Evolutionary conservation across 2,888 invertebrate genomes (phyloP).

Genomic region (Thyatira batis): DNA sequence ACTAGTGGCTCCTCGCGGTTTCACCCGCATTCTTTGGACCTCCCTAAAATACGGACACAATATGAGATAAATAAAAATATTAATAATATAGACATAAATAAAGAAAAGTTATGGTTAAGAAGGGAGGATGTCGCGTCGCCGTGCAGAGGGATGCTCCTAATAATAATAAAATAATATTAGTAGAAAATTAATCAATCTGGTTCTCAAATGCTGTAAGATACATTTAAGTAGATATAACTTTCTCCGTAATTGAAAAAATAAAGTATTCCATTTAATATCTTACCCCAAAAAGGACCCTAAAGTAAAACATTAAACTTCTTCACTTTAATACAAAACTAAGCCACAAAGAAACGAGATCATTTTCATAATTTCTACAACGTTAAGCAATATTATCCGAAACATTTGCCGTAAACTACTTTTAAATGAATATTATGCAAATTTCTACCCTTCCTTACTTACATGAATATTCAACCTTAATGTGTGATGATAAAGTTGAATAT

Average conservation of each 20-base stretch:
- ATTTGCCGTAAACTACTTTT: conserved; percentile 20
- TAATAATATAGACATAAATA: too few relatives aligned
- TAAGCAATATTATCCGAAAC: conserved; percentile 22
- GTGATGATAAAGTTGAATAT: not conserved
- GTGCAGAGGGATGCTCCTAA: too few relatives aligned
- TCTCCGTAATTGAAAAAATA: not conserved
- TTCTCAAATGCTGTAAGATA: too few relatives aligned
- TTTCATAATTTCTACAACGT: conserved; percentile 4
- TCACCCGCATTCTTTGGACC: too few relatives aligned
- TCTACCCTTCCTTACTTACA: conserved; percentile 11
- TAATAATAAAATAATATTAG: too few relatives aligned
- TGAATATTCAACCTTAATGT: not conserved
- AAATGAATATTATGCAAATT: conserved; percentile 32
- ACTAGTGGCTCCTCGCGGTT: too few relatives aligned
- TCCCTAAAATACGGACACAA: too few relatives aligned
- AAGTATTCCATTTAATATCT: not conserved
- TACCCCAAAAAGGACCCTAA: not conserved
- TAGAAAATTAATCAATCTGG: too few relatives aligned
- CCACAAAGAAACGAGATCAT: not conserved
- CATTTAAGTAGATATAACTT: not conserved
- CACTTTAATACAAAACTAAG: not conserved
- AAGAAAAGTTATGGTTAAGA: too few relatives aligned
- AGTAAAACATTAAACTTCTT: not conserved
- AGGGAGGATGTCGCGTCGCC: too few relatives aligned
- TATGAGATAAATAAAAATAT: too few relatives aligned